These are phyloP conservation scores for Pantherophis guttatus DNA, from an alignment of 2,113 vertebrate species.

Conservation along the genomic window DNA sequence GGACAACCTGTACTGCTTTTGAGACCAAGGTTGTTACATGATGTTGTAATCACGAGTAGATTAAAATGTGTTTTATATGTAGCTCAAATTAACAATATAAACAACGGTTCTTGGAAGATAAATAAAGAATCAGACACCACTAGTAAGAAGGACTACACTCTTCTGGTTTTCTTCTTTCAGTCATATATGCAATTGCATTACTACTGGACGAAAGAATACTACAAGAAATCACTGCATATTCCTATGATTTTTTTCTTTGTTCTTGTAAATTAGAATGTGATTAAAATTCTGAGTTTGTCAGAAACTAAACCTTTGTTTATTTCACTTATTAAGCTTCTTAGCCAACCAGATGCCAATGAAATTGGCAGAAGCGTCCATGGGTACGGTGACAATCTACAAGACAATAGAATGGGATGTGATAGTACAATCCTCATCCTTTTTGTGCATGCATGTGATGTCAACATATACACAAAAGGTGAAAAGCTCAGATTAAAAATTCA, in stretches of 20 bases:
- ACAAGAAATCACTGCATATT: not conserved
- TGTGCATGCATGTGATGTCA: not conserved
- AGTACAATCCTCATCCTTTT: not conserved
- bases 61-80: not conserved
- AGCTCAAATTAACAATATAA: not conserved
- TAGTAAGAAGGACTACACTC: not conserved
- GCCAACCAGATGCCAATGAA: not conserved
- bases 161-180: not conserved
- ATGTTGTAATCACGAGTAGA: not conserved
- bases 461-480: not conserved
- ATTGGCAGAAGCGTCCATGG: not conserved
- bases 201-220: not conserved
- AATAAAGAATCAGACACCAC: not conserved
- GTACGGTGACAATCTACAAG: not conserved
- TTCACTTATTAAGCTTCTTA: not conserved
- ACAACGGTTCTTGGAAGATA: not conserved
- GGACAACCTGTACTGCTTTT: not conserved
- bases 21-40: not conserved
- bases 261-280: not conserved
- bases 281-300: not conserved
- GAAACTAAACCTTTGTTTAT: not conserved
- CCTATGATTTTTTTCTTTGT: not conserved
- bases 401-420: not conserved
- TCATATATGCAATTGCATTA: not conserved
- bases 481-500: not conserved